Evolutionary conservation across 2,888 invertebrate species (phyloP).

Genomic region (Plutella xylostella): DNA sequence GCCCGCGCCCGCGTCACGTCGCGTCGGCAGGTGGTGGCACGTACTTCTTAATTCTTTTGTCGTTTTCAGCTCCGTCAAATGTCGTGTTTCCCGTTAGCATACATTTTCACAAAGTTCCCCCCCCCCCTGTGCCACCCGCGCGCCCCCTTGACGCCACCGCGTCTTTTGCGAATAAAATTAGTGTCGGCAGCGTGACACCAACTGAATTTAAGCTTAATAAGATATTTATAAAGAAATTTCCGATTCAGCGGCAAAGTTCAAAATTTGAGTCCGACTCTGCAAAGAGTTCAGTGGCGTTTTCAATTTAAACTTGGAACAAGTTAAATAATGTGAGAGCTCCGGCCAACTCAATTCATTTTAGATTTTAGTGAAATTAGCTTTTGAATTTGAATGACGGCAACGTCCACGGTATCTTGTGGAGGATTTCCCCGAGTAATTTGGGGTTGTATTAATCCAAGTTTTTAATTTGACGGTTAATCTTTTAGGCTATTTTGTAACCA

Average conservation of each 20-base stretch:
- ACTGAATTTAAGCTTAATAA: conserved; percentile 68
- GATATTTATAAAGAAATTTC: conserved; percentile 70
- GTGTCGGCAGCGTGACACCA: conserved; percentile 69
- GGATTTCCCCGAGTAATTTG: conserved; percentile 19
- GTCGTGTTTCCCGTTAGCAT: conserved; percentile 64
- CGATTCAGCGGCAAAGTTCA: conserved; percentile 69
- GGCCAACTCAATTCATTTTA: conserved; percentile 66
- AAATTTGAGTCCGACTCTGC: conserved; percentile 62
- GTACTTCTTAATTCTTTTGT: conserved; percentile 60
- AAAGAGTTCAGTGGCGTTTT: conserved; percentile 67
- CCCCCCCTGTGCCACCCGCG: conserved; percentile 17
- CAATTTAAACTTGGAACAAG: conserved; percentile 69
- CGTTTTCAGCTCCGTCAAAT: conserved; percentile 66
- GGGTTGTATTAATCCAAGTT: conserved; percentile 35
- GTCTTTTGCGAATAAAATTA: conserved; percentile 67
- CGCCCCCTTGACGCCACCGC: conserved; percentile 38
- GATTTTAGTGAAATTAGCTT: conserved; percentile 68
- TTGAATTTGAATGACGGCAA: conserved; percentile 60
- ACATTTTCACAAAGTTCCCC: conserved; percentile 49
- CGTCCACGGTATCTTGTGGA: conserved; percentile 35
- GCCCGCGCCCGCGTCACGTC: conserved; percentile 13
- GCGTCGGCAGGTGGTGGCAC: conserved; percentile 20
- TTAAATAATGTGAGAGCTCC: conserved; percentile 67
- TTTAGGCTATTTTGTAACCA: conserved; percentile 3
- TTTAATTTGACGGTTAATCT: conserved; percentile 12